Evolutionary conservation across 1,140 invertebrate species (phyloP).

Genomic region (Chironomus tepperi): DNA sequence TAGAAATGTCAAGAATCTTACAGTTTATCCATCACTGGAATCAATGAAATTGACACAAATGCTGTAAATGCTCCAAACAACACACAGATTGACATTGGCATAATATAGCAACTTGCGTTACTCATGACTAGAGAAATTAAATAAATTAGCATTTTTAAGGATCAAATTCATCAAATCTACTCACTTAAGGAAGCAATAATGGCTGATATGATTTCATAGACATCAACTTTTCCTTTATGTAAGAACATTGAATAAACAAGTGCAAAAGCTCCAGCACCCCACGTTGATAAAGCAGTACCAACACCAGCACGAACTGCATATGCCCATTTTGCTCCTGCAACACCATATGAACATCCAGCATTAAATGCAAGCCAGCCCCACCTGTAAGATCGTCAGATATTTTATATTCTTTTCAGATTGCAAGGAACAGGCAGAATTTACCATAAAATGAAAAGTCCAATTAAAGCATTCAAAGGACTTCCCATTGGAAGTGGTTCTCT

Average conservation of each 20-base stretch:
- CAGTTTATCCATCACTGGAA: neutral
- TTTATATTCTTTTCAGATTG: no score
- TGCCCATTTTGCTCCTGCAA: neutral
- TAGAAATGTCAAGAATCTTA: neutral
- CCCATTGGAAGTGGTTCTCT: neutral
- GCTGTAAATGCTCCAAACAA: neutral
- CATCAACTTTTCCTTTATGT: neutral
- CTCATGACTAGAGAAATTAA: neutral
- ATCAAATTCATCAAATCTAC: neutral
- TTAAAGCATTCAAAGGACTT: neutral
- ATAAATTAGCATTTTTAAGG: neutral
- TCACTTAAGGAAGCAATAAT: neutral
- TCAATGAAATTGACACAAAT: neutral
- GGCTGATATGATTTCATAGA: neutral
- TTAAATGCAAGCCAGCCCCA: neutral
- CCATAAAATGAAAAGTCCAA: slow-evolving; percentile 1
- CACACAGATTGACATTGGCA: neutral
- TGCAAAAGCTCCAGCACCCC: neutral
- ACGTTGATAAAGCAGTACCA: neutral
- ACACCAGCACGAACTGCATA: neutral
- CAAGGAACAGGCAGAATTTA: no score
- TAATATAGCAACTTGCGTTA: neutral
- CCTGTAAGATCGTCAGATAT: no score
- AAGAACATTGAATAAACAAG: neutral
- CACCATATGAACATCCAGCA: neutral